These are phyloP conservation scores for Pachyramphus minor DNA, from an alignment of 2,113 vertebrate genomes.

Conservation along the genomic window DNA sequence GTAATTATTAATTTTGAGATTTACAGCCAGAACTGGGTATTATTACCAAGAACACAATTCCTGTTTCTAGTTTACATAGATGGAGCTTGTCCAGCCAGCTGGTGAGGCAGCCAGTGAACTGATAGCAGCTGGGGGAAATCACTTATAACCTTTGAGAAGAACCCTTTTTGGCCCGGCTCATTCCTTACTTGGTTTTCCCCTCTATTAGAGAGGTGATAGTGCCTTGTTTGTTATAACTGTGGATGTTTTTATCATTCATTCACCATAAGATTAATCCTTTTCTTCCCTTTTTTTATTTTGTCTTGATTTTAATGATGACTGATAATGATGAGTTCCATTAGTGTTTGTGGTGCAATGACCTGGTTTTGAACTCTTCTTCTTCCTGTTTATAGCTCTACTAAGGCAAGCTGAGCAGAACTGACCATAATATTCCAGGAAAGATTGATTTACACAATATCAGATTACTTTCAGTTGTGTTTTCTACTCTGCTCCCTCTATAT, in stretches of 20 bases:
- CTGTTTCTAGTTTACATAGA: background rate
- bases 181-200: background rate
- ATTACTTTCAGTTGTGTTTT: slow-evolving; percentile 3
- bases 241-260: background rate
- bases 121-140: background rate
- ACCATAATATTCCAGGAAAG: background rate
- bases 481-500: background rate
- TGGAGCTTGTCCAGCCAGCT: background rate
- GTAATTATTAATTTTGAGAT: background rate
- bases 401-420: background rate
- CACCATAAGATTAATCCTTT: background rate
- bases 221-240: background rate
- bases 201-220: background rate
- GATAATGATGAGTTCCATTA: background rate
- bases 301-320: background rate
- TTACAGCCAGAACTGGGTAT: background rate
- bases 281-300: background rate
- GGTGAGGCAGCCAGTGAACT: background rate
- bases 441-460: slow-evolving; percentile 9
- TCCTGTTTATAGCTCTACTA: slow-evolving; percentile 34
- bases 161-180: background rate
- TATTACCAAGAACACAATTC: background rate
- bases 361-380: slow-evolving; percentile 1
- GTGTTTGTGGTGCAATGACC: background rate
- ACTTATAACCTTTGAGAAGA: background rate